These are phyloP conservation scores for Orius insidiosus DNA, from an alignment of 1,140 invertebrate genomes.

Conservation along the genomic window DNA sequence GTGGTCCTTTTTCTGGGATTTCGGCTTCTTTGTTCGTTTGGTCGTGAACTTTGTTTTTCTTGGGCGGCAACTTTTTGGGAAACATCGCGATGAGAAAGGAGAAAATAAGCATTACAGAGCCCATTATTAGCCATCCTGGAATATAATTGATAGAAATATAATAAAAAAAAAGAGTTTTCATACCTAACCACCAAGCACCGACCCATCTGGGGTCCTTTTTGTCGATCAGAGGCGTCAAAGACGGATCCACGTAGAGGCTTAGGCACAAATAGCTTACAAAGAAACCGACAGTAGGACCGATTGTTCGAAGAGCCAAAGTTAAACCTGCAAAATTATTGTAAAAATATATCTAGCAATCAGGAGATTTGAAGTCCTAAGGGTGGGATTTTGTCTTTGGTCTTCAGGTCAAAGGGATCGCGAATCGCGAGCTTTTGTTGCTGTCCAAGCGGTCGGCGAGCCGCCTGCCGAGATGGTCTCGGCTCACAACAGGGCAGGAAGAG, in stretches of 20 bases:
- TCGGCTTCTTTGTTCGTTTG: conserved; percentile 1
- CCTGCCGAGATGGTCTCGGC: not conserved
- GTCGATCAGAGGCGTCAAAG: conserved; percentile 40
- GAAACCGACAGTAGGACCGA: conserved; percentile 38
- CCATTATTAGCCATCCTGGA: conserved; percentile 39
- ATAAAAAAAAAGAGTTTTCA: conserved; percentile 9
- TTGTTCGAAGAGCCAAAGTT: conserved; percentile 36
- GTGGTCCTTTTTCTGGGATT: conserved; percentile 5
- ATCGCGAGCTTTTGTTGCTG: not conserved
- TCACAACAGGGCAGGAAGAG: not conserved
- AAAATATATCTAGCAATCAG: too few species aligned
- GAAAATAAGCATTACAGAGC: conserved; percentile 35
- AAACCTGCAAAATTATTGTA: conserved; percentile 29
- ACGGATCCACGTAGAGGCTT: conserved; percentile 43
- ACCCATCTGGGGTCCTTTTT: conserved; percentile 45
- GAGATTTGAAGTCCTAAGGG: too few species aligned
- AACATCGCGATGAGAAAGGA: conserved; percentile 39
- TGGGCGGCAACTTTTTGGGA: conserved; percentile 32
- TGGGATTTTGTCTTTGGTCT: too few species aligned
- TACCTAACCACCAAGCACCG: conserved; percentile 49
- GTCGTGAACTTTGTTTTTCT: conserved; percentile 17
- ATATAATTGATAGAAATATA: not conserved
- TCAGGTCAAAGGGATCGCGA: too few species aligned
- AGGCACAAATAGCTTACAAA: conserved; percentile 35
- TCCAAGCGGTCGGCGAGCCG: not conserved